Conservation (phyloP, 2,797 vertebrate species). For the Lagodon rhomboides region DNA sequence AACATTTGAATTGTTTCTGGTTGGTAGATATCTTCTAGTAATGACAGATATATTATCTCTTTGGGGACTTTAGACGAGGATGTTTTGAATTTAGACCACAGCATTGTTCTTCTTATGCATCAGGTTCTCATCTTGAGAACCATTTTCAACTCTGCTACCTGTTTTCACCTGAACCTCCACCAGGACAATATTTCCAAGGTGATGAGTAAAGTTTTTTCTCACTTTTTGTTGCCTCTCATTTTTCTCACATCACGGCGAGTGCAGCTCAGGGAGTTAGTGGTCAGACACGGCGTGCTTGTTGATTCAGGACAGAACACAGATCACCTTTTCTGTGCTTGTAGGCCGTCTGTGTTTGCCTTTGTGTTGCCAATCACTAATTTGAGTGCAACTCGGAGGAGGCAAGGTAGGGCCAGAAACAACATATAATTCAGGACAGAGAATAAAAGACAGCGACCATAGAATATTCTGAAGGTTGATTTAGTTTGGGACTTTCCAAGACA, state of each 20-base stretch:
- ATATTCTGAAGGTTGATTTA: neutral
- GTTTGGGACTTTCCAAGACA: neutral
- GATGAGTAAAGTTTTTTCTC: neutral
- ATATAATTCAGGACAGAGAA: neutral
- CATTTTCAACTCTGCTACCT: neutral
- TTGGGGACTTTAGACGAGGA: neutral
- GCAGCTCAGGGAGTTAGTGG: neutral
- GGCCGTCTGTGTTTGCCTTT: neutral
- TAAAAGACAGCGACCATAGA: neutral
- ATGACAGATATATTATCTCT: neutral
- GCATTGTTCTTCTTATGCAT: neutral
- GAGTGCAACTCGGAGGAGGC: neutral
- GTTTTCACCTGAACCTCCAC: too few relatives aligned
- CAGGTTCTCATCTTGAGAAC: neutral
- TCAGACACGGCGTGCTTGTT: neutral
- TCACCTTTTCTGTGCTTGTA: neutral
- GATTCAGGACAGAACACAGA: neutral
- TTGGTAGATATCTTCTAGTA: neutral
- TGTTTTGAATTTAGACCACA: neutral
- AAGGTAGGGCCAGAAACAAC: neutral
- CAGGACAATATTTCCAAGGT: neutral
- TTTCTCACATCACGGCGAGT: too few relatives aligned
- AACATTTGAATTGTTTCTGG: too few relatives aligned
- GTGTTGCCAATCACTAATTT: slow-evolving; percentile 4
- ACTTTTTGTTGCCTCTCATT: neutral